These are phyloP conservation scores for Danaus melanippus DNA, from an alignment of 1,140 invertebrate genomes.

Conservation along the genomic window DNA sequence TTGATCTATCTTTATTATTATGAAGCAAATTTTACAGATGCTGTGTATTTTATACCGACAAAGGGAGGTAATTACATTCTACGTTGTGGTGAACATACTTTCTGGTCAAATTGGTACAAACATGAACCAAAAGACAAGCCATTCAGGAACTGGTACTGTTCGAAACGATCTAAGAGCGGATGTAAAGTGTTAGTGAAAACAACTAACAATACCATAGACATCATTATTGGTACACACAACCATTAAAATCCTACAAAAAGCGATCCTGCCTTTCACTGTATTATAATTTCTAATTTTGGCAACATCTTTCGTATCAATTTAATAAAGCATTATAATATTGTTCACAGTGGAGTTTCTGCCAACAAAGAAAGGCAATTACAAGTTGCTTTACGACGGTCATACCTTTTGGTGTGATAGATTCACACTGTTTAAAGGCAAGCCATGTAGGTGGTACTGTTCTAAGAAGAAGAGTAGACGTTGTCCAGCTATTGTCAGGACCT, in stretches of 20 bases:
- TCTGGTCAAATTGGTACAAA: slow-evolving; percentile 26
- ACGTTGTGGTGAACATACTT: slow-evolving; percentile 16
- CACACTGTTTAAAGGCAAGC: slow-evolving; percentile 8
- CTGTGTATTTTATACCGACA: slow-evolving; percentile 16
- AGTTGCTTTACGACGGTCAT: slow-evolving; percentile 17
- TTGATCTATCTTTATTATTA: too few relatives aligned
- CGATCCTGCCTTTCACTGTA: too few relatives aligned
- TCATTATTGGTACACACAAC: slow-evolving; percentile 6
- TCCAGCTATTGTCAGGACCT: slow-evolving; percentile 21
- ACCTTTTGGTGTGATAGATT: slow-evolving; percentile 29
- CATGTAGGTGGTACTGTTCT: slow-evolving; percentile 38
- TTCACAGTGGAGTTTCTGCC: slow-evolving; percentile 20
- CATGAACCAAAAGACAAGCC: slow-evolving; percentile 2
- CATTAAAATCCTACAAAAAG: not conserved
- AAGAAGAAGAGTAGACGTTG: slow-evolving; percentile 32
- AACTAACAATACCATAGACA: slow-evolving; percentile 3
- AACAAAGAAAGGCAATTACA: slow-evolving; percentile 27
- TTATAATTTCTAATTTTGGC: too few relatives aligned
- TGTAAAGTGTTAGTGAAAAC: slow-evolving; percentile 18
- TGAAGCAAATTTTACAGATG: slow-evolving; percentile 11
- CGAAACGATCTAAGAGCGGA: slow-evolving; percentile 10
- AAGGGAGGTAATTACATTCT: slow-evolving; percentile 28
- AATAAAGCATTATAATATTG: not conserved
- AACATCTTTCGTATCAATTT: not conserved
- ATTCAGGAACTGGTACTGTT: slow-evolving; percentile 16